Conservation (phyloP, 2,888 invertebrate species). For the Ophion costatus region DNA sequence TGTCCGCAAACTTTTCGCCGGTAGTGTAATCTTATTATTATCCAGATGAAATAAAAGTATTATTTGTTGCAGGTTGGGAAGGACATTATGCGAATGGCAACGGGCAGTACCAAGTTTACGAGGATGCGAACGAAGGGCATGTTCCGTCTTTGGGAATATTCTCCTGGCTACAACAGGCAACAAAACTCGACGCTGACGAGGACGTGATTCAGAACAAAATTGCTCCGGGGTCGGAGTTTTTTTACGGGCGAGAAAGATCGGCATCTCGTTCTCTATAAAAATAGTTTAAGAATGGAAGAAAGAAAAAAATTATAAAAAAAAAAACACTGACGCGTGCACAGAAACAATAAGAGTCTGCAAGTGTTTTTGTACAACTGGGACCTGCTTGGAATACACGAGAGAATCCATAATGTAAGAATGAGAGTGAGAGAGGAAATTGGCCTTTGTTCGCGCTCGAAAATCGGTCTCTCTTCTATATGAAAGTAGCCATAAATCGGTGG, state of each 20-base stretch:
- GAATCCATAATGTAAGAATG: constrained; percentile 36
- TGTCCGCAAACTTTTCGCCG: no score
- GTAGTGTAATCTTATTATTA: background rate
- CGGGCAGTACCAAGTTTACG: constrained; percentile 75
- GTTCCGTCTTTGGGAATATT: constrained; percentile 48
- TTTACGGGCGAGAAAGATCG: constrained; percentile 13
- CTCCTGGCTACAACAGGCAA: constrained; percentile 57
- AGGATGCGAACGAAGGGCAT: constrained; percentile 72
- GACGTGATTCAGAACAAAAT: constrained; percentile 67
- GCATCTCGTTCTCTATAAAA: constrained; percentile 23
- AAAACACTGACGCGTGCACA: constrained; percentile 6
- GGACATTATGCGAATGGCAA: constrained; percentile 47
- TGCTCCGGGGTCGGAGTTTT: constrained; percentile 57
- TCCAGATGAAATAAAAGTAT: background rate
- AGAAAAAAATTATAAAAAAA: constrained; percentile 11
- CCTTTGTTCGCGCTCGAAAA: constrained; percentile 53
- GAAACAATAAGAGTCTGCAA: constrained; percentile 35
- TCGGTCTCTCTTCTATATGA: constrained; percentile 21
- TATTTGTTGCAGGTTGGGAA: constrained; percentile 24
- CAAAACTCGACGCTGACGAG: constrained; percentile 20
- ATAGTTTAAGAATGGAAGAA: background rate
- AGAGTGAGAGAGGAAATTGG: constrained; percentile 33
- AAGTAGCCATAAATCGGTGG: constrained; percentile 5
- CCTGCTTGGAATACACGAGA: constrained; percentile 42
- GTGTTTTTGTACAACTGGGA: constrained; percentile 45